A percentile compares a stretch with the other conserved stretches of the same genome.
phyloP scores from a whole-genome alignment of 2,888 invertebrate species.

The Amphipyra berbera region DNA sequence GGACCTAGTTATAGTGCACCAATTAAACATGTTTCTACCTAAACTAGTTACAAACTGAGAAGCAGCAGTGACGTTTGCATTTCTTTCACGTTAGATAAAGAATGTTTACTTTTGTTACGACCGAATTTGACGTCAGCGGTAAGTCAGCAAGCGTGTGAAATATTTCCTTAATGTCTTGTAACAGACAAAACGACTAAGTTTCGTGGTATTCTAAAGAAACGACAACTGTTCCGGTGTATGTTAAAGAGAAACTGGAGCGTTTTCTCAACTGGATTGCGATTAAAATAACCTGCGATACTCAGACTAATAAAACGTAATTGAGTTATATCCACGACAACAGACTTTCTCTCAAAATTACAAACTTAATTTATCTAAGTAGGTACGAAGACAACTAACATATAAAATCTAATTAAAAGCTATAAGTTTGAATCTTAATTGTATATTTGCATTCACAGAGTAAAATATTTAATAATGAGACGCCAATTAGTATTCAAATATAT shows the following conservation, averaged over 20 bases:
- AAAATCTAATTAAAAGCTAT: conserved; percentile 3
- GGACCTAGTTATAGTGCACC: conserved; percentile 26
- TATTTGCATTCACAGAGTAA: conserved; percentile 1
- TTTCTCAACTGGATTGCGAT: conserved; percentile 30
- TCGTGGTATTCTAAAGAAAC: conserved; percentile 25
- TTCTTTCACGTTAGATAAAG: conserved; percentile 22
- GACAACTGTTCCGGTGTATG: conserved; percentile 17
- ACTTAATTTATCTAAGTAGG: not conserved
- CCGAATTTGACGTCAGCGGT: conserved; percentile 23
- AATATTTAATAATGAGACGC: conserved; percentile 12
- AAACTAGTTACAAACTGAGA: conserved; percentile 38
- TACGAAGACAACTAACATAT: not conserved
- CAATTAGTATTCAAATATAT: conserved; percentile 41
- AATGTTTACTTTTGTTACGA: conserved; percentile 38
- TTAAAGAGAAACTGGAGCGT: conserved; percentile 39
- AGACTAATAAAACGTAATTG: conserved; percentile 8
- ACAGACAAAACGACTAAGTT: conserved; percentile 20
- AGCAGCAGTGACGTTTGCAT: conserved; percentile 4
- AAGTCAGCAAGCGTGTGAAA: conserved; percentile 51
- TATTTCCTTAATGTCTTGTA: conserved; percentile 22
- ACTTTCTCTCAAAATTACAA: conserved; percentile 9
- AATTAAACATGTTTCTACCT: conserved; percentile 41
- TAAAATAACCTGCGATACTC: conserved; percentile 16
- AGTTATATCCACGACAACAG: conserved; percentile 2
- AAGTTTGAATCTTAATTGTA: conserved; percentile 16